Percentiles rank a stretch among this genome's conserved stretches.
These are phyloP conservation scores for Enteromius unitaeniatus DNA, from an alignment of 2,797 vertebrate species.

Conservation along the genomic window DNA sequence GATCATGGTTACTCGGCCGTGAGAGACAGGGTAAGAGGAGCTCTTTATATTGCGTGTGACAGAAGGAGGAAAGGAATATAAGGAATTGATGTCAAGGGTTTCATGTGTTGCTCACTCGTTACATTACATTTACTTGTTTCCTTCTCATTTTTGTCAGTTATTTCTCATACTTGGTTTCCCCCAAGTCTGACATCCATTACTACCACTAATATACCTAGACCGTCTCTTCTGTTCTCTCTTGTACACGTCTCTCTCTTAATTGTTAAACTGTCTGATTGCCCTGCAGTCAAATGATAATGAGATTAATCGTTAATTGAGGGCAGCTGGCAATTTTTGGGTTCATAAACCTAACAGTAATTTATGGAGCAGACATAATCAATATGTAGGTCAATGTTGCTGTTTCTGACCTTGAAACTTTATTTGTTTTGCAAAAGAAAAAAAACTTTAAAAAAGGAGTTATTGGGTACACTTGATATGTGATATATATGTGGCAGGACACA, in stretches of 20 bases:
- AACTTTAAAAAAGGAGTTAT: not conserved
- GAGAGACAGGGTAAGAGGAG: constrained; percentile 51
- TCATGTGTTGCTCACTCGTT: not conserved
- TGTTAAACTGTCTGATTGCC: constrained; percentile 1
- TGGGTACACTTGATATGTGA: not conserved
- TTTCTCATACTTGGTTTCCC: not conserved
- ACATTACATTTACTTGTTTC: not conserved
- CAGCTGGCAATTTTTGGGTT: constrained; percentile 1
- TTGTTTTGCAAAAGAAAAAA: not conserved
- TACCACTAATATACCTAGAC: not conserved
- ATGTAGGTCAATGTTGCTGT: not conserved
- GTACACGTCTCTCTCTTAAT: not conserved
- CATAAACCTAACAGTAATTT: not conserved
- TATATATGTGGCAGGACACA: not conserved
- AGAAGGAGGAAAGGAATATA: not conserved
- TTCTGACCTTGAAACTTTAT: not conserved
- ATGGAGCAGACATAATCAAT: not conserved
- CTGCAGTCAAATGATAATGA: constrained; percentile 18
- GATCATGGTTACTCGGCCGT: constrained; percentile 40
- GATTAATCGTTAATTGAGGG: constrained; percentile 42
- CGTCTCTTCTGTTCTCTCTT: not conserved
- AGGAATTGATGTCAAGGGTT: not conserved
- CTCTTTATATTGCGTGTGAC: not conserved
- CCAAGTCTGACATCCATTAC: not conserved
- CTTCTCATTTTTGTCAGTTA: not conserved